Base-by-base conservation (phyloP, 2,888 invertebrate genomes). In the Clepsis dumicolana region DNA sequence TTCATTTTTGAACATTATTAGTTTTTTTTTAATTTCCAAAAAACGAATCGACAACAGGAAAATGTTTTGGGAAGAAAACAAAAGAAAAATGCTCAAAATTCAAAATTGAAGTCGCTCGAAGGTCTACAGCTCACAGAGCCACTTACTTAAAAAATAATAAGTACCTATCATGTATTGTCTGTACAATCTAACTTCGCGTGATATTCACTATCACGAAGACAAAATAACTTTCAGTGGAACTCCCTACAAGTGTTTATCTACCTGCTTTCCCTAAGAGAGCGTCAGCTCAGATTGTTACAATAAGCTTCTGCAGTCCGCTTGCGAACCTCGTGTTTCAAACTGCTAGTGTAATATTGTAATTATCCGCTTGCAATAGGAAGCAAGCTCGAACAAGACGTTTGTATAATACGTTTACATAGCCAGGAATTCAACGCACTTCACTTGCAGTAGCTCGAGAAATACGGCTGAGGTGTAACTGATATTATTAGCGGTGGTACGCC, bases 221-320 rank as follows among this genome's bases (percentile, higher is more conserved):
- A 29, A 52, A 4, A 56, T 10, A 35, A 44, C 27, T 60, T 60
- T 1, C 3, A 32, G 21, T 32, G 7, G 24, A 21, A 50, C n/a
- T 38, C 3, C 16, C 27, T 29, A 29, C 29, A 32, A 61, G 50
- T 50, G 48, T 50, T 32, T 50, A 61, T 61, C 32, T 4, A 27
- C 25, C n/a, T 50, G 61, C 32, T 8, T 21, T 21, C 0, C 25
- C 53, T 16, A 27, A 10, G 41, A 38, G 57, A 44, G 65, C 65
- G 60, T 44, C 60, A 53, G 53, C 65, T 65, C 29, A 65, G 60
- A 65, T 65, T 65, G 60, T 60, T 52, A 60, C 65, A 65, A 65
- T 65, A 41, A 41, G 41, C 29, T 27, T 14, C 4, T 38, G n/a
- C 21, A 65, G 52, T 41, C 5, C 21, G 65, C 64, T 48, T 16